Evolutionary conservation across 2,888 invertebrate genomes (phyloP), one percentile per base, ranked within the genome.

Genomic region (Metallyticus violacea): DNA sequence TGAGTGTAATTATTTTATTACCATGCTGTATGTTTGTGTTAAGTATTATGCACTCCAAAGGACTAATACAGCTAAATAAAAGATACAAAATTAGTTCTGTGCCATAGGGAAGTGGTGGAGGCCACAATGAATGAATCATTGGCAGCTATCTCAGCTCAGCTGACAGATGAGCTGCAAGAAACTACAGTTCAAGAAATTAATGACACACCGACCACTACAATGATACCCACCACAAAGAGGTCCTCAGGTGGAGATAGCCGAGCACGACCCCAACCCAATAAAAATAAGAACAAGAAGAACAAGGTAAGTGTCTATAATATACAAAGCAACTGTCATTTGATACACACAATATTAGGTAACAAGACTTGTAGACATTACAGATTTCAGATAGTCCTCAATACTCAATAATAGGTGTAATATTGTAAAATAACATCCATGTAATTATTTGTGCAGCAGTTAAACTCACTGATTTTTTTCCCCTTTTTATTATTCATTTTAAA

Each of bases 71-170:
- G n/a, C 9, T 25, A 4, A 79, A 15, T 79, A 7, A 78, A 79
- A 27, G 79, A 79, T 79, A 79, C 9, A 25, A 26, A 26, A 1
- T 79, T n/a, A 26, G 4, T 78, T 26, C 79, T 62, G 1, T 62
- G 40, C 15, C 15, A 62, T 22, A 85, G 85, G 30, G 79, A 85
- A 26, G 29, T 77, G 7, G 26, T 79, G 26, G 79, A 85, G 22
- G 78, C 85, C 40, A 85, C 80, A 76, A 28, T 85, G 29, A 77
- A 88, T 88, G 88, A 89, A n/a, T 85, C 86, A 0, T 77, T 88
- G 85, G 88, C 85, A 62, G 88, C 88, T 9, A 81, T 87, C 28
- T 86, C 87, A 22, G 87, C 87, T 27, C 87, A 87, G 4, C 83
- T 88, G n/a, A 87, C 87, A 30, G 86, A 85, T 15, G 86, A 86